Base-by-base conservation (phyloP, 92 coral and sea anemone genomes). In the Parazoanthus atlanticus region DNA sequence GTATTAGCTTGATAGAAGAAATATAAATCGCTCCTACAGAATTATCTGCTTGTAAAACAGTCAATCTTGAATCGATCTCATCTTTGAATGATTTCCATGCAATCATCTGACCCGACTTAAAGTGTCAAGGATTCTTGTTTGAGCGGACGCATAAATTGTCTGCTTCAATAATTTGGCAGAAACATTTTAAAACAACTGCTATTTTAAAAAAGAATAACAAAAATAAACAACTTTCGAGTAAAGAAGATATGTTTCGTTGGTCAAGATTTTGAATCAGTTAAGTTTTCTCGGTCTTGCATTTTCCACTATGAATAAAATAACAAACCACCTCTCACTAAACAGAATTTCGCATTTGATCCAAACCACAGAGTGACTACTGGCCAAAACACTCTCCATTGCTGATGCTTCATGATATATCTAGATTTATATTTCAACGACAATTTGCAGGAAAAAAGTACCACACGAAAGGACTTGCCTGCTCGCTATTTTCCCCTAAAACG, bases 121-220 rank as follows among this genome's bases (percentile, higher is more conserved):
- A 84, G 31, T 84, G 87, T 84, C 87, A 84, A 84, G 76, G 66
- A 84, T 67, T 78, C 8, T 78, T 78, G 79, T 78, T 25, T 43
- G 25, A 43, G 87, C 49, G 78, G 36, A 46, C 31, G 78, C 78
- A 84, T 28, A 84, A 84, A 84, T 84, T 70, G 78, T 84, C 26
- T 70, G 79, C 79, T 84, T 84, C 78, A 84, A 26, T 71, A 43
- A 46, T 3, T 84, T 17, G 78, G 52, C 15, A 11, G 41, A 46
- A 30, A 73, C 43, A 10, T 46, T n/a, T 6, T 66, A 43, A 29
- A 69, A 71, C 79, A 84, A 69, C 65, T 74, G 31, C 33, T 76
- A 76, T 34, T 25, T 43, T 80, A 31, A n/a, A 49, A 78, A 78
- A 46, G 3, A 33, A 15, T 52, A 31, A 78, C 29, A 32, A 78